Base-by-base conservation (phyloP, 1,140 invertebrate genomes). In the Drosophila truncata region DNA sequence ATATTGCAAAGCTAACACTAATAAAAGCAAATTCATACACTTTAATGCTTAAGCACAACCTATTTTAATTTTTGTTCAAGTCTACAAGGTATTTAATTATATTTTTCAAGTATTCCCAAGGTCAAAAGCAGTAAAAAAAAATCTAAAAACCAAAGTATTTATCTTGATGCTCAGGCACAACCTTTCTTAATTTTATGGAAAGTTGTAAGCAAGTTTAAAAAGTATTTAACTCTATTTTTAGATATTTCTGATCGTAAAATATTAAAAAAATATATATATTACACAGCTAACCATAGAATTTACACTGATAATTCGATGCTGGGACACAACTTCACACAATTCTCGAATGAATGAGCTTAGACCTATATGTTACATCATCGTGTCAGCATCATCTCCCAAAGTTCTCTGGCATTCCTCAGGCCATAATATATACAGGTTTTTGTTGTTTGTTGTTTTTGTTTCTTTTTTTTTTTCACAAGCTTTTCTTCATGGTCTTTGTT, bases 351-450 rank as follows among this genome's bases (percentile, higher is more conserved):
- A 35, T 20, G 31, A 18, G 25, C 14, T 27, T 29, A 29, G 33
- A 11, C 33, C 33, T 16, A 27, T 25, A 33, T 74, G 39, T 74
- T 74, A 74, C 71, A 72, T 74, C 71, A 74, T 72, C 65, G 52
- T 47, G 8, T 49, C 49, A 63, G 31, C 71, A 73, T 63, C 62
- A 29, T 29, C 27, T 29, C 35, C 37, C 29, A 44, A 54, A 70
- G 62, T 54, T 67, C 63, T 70, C 66, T 29, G 23, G 23, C 27
- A 69, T 31, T 67, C 39, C 31, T 55, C 33, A 39, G 4, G 4
- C 37, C 67, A 23, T 23, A 37, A 35, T 35, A 44, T 23, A 72
- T 71, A 72, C 70, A 60, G 70, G 66, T 73, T 71, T 71, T 72
- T 39, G 31, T 44, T 23, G 58, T 42, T 44, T 23, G 58, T 42